These are phyloP conservation scores for Amyelois transitella DNA, from an alignment of 1,140 invertebrate genomes.

Conservation along the genomic window DNA sequence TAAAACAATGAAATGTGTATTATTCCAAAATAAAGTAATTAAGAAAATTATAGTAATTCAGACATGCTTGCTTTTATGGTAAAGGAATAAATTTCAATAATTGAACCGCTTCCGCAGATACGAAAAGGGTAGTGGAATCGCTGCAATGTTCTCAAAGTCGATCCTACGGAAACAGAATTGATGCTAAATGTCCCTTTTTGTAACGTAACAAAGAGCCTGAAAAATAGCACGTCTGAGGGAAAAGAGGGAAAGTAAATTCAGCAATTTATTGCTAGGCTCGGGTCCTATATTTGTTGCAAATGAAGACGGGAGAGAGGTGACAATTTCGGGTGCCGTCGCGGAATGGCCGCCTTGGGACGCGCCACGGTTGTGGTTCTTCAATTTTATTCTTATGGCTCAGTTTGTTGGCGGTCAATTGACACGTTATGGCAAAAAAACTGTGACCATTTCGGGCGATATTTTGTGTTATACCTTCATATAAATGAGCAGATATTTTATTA, in stretches of 20 bases:
- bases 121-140: background rate
- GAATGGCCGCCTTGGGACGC: slow-evolving; percentile 55
- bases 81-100: too few species aligned
- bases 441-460: too few species aligned
- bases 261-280: slow-evolving; percentile 61
- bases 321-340: slow-evolving; percentile 56
- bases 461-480: background rate
- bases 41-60: too few species aligned
- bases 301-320: slow-evolving; percentile 65
- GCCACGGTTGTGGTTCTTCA: slow-evolving; percentile 27
- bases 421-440: slow-evolving; percentile 2
- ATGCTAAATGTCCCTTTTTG: slow-evolving; percentile 39
- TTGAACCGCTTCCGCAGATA: background rate
- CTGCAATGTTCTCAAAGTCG: slow-evolving; percentile 16
- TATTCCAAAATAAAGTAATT: too few species aligned
- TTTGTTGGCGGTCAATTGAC: background rate
- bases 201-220: slow-evolving; percentile 52
- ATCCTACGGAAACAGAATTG: slow-evolving; percentile 21
- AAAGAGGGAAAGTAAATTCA: slow-evolving; percentile 60
- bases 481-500: too few species aligned
- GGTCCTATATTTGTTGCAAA: slow-evolving; percentile 66
- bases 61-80: too few species aligned
- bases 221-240: slow-evolving; percentile 55
- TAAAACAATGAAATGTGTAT: too few species aligned
- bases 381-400: slow-evolving; percentile 34